Base-by-base conservation (phyloP, 2,797 vertebrate genomes). In the Basileuterus tristriatus region DNA sequence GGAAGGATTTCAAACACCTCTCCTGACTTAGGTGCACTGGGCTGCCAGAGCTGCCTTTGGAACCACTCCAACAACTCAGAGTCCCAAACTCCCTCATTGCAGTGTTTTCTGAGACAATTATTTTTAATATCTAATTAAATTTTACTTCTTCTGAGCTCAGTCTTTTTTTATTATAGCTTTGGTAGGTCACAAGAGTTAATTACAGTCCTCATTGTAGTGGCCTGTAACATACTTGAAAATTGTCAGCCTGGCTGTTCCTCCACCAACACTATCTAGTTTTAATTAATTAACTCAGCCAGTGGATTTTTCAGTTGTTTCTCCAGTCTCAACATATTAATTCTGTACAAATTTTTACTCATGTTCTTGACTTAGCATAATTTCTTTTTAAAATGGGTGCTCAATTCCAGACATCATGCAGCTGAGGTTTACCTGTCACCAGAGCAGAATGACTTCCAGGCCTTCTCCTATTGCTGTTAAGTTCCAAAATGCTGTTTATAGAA, bases 61-160 rank as follows among this genome's bases (percentile, higher is more conserved):
- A 90, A 26, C 34, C 14, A 2, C 49, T 94, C 93, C 95, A 95
- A 2, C 62, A 64, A 2, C 63, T 36, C 41, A 4, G 81, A 94
- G 55, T 94, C 92, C 78, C 86, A 55, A 1, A 17, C 75, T 95
- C 95, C 92, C 93, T 76, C 64, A 52, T 67, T 92, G 75, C 92
- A 49, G 19, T 96, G 93, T 96, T 96, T 95, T 85, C 83, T 72
- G 78, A 95, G 78, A 93, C 91, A 95, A 84, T 96, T 96, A 95
- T 93, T 96, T 87, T 94, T 92, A 95, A 95, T 96, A 90, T 82
- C 94, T 95, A 97, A 96, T 96, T 96, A 97, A 92, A 95, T 94
- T 91, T 94, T 84, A 83, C 50, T 95, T 88, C 89, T 95, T 92
- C 52, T 60, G 83, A 90, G 83, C 78, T 63, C 56, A 56, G 80